Evolutionary conservation across 2,888 invertebrate genomes (phyloP), one percentile per base, ranked within the genome.

Genomic region (Pandemis cinnamomeana): DNA sequence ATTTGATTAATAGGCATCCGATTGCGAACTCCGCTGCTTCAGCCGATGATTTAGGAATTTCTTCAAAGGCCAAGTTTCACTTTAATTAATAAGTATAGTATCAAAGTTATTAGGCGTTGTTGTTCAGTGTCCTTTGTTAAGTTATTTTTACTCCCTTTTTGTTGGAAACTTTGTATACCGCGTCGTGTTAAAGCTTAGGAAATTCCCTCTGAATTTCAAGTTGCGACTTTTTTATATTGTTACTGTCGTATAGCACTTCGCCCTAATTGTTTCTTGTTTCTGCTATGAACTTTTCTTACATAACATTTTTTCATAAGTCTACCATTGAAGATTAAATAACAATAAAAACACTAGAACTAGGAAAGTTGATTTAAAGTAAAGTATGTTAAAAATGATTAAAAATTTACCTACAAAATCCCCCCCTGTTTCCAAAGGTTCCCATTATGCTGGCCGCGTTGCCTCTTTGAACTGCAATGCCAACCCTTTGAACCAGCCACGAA

Each of bases 1-100:
- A 87, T 92, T 92, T 93, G 92, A 93, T 93, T 93, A 93, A 93
- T 93, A 88, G 90, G 89, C 84, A 86, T 84, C 86, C 84, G 84
- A 90, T 87, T 69, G 63, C 72, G 27, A 27, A 27, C 72, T 46
- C 74, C 78, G 73, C 72, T 75, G 73, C 67, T 76, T 78, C 75
- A 77, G 80, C 80, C 86, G 85, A 87, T 88, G 89, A 89, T 87
- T 89, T 88, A 89, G 85, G 86, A 86, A 86, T 90, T 89, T 84
- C 79, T 76, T 75, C 80, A 78, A 80, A 84, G 82, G 81, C 80
- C 84, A 83, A 83, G 85, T 84, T 89, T 87, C 76, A 72, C 80
- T 80, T 85, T 88, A 90, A 91, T 91, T 90, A 90, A 88, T 87
- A 87, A 87, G 87, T 84, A 83, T 78, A 82, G 82, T 79, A 85